phyloP scores from a whole-genome alignment of 2,113 vertebrate genomes.

The Tyto alba region DNA sequence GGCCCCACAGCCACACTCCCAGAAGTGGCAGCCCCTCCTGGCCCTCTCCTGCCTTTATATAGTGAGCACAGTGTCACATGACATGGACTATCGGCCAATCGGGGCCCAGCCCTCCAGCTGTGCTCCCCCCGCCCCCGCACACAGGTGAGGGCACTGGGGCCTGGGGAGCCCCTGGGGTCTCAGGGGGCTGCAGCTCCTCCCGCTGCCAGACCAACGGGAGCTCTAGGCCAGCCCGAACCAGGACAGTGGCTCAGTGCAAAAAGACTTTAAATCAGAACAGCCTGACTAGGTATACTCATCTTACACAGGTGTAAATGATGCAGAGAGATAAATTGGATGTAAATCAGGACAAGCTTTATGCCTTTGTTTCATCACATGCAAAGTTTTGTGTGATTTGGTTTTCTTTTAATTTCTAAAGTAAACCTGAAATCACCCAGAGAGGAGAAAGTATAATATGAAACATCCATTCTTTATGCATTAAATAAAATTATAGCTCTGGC shows the following conservation, averaged over 20 bases:
- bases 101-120: too few relatives aligned
- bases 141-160: too few relatives aligned
- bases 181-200: too few relatives aligned
- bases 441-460: background rate
- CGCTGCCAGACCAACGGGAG: too few relatives aligned
- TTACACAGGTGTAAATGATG: background rate
- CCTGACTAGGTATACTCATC: background rate
- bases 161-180: too few relatives aligned
- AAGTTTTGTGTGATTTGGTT: background rate
- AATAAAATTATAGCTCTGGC: background rate
- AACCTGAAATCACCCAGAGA: background rate
- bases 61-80: too few relatives aligned
- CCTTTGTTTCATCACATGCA: background rate
- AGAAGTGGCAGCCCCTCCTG: too few relatives aligned
- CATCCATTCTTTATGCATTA: background rate
- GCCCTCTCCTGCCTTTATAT: too few relatives aligned
- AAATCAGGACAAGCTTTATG: background rate
- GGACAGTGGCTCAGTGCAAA: background rate
- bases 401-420: background rate
- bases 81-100: too few relatives aligned
- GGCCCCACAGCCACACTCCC: too few relatives aligned
- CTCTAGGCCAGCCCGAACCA: too few relatives aligned
- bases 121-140: too few relatives aligned
- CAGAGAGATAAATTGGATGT: background rate
- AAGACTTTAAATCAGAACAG: background rate